Base-by-base conservation (phyloP, 2,888 invertebrate genomes). In the Heliconius ismenius region DNA sequence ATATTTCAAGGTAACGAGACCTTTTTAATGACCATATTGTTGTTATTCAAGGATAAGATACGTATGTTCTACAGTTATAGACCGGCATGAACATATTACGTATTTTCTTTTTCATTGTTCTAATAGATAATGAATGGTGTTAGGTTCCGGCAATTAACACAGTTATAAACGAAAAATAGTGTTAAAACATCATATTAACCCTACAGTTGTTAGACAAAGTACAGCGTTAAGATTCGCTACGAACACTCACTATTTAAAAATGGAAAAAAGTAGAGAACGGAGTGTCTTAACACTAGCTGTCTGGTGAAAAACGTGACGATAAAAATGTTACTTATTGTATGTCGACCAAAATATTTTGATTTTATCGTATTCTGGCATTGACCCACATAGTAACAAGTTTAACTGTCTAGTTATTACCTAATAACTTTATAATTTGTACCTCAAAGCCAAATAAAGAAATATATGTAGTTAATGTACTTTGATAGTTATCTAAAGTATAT, bases 351-450 rank as follows among this genome's bases (percentile, higher is more conserved):
- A 67, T 24, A 21, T n/a, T 54, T 32, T 10, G 28, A 70, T 32
- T 28, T n/a, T 32, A 70, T 70, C 70, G 32, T 58, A 24, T 32
- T 24, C 11, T 15, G 70, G 32, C 70, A 28, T 15, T 70, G 70
- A 70, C 70, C 70, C 58, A 70, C 32, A 54, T 54, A 32, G 18
- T n/a, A n/a, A 69, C 70, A 70, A 28, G 58, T 54, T 67, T 43
- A 26, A 67, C 36, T 65, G 39, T 65, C 28, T 58, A 58, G 58
- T 58, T 54, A n/a, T 58, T 70, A 58, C 70, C 58, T 70, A 70
- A 70, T 54, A 70, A 58, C 54, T 70, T 13, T 70, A 32, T 49
- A 54, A 54, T 70, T 54, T 70, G 49, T 4, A 70, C 70, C 13
- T 21, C 32, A 32, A 28, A 32, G 7, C 54, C 39, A 67, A 67